Percentiles rank a stretch among this genome's conserved stretches.
These are phyloP conservation scores for Rhea pennata DNA, from an alignment of 2,113 vertebrate species.

Conservation along the genomic window DNA sequence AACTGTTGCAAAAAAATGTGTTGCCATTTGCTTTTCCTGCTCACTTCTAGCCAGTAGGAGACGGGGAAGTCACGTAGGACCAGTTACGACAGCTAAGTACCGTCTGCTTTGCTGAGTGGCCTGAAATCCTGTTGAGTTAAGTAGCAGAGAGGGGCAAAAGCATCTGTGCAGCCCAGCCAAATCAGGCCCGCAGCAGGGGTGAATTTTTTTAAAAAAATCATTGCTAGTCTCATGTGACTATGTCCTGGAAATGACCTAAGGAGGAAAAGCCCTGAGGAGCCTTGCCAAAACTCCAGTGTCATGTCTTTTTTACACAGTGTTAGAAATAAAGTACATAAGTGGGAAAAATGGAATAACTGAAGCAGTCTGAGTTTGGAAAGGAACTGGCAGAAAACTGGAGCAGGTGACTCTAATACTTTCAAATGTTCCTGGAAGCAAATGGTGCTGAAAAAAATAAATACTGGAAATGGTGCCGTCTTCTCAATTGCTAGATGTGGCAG, in stretches of 20 bases:
- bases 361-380: constrained; percentile 1
- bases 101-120: accelerated
- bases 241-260: constrained; percentile 50
- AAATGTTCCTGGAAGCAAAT: constrained; percentile 50
- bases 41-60: background rate
- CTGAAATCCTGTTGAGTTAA: background rate
- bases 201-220: background rate
- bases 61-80: background rate
- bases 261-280: constrained; percentile 32
- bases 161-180: background rate
- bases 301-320: constrained; percentile 18
- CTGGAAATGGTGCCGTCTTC: background rate
- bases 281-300: background rate
- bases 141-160: background rate
- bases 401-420: constrained; percentile 31
- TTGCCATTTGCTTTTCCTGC: background rate
- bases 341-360: constrained; percentile 34
- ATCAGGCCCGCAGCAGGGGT: background rate
- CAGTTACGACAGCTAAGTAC: background rate
- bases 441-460: background rate
- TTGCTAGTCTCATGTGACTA: background rate
- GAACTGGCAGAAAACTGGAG: constrained; percentile 15
- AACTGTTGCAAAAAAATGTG: constrained; percentile 25
- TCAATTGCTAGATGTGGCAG: background rate
- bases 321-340: constrained; percentile 30